A percentile compares a stretch with the other conserved stretches of the same genome.
Conservation (phyloP, 2,797 vertebrate genomes). For the Lycodopsis pacificus region DNA sequence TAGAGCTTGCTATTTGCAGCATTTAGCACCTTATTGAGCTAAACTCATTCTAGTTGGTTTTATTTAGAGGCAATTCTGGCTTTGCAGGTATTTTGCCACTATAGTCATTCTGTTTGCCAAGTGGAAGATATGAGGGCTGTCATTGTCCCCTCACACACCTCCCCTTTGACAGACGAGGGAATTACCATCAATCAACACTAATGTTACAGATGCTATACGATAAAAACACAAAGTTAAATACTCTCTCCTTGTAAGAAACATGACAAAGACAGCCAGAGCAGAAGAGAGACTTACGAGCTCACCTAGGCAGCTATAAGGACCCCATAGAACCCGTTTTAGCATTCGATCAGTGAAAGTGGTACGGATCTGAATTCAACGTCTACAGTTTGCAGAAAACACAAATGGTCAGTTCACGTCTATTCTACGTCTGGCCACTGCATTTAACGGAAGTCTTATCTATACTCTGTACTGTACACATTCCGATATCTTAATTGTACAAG, state of each 20-base stretch:
- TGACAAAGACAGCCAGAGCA: background rate
- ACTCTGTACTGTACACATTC: too few species aligned
- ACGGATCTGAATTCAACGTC: background rate
- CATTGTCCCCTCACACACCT: background rate
- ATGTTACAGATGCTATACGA: background rate
- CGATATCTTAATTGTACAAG: too few species aligned
- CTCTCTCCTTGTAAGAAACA: background rate
- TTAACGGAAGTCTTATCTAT: too few species aligned
- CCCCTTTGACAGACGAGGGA: background rate
- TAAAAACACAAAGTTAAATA: background rate
- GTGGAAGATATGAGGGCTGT: background rate
- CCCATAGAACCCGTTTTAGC: too few species aligned
- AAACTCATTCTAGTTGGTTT: background rate
- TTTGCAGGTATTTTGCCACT: background rate
- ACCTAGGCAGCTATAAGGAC: too few species aligned
- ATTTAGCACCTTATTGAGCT: background rate
- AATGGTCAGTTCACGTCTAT: too few species aligned
- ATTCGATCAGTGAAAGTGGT: background rate
- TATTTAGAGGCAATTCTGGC: background rate
- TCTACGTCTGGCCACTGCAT: too few species aligned
- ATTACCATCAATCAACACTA: background rate
- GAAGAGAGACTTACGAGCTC: background rate
- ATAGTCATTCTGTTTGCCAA: too few species aligned
- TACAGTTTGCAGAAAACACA: background rate
- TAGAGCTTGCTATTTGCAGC: background rate